A percentile compares a stretch with the other conserved stretches of the same genome.
Conservation (phyloP, 2,797 vertebrate species). For the Cyclura pinguis region DNA sequence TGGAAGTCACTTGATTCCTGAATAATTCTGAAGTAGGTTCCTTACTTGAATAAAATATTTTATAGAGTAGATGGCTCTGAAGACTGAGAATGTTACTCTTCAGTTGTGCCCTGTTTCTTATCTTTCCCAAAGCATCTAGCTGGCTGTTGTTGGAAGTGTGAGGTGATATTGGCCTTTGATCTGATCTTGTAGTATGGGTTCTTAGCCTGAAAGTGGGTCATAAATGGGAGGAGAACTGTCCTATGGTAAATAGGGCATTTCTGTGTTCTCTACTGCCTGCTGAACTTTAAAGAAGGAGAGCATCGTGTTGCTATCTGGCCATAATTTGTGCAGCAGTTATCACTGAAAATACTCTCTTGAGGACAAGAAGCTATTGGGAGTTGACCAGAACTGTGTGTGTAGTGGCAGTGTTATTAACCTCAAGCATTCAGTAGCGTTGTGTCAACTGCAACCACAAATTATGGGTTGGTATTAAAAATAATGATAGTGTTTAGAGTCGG, state of each 20-base stretch:
- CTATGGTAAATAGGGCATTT: neutral
- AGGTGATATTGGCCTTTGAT: neutral
- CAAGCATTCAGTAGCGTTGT: constrained; percentile 31
- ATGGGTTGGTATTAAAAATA: constrained; percentile 49
- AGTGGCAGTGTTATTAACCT: constrained; percentile 35
- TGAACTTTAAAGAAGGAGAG: neutral
- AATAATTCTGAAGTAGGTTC: too few species aligned
- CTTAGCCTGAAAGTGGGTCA: neutral
- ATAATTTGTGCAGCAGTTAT: neutral
- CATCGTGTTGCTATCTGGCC: neutral
- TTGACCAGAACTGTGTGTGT: neutral
- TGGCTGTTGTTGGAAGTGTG: neutral
- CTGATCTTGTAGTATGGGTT: neutral
- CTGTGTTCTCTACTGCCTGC: neutral
- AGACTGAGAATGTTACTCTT: too few species aligned
- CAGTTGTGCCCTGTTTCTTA: neutral
- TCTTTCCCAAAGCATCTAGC: neutral
- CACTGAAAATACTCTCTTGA: constrained; percentile 10
- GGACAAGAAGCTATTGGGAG: constrained; percentile 28
- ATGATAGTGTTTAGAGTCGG: constrained; percentile 33
- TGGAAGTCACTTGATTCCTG: too few species aligned
- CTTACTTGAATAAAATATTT: too few species aligned
- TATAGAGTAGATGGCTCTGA: too few species aligned
- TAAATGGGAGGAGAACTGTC: neutral
- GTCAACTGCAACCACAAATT: constrained; percentile 46